Percentiles rank a stretch among this genome's conserved stretches.
Evolutionary conservation across 2,113 vertebrate species (phyloP).

Genomic region (Xiphias gladius): DNA sequence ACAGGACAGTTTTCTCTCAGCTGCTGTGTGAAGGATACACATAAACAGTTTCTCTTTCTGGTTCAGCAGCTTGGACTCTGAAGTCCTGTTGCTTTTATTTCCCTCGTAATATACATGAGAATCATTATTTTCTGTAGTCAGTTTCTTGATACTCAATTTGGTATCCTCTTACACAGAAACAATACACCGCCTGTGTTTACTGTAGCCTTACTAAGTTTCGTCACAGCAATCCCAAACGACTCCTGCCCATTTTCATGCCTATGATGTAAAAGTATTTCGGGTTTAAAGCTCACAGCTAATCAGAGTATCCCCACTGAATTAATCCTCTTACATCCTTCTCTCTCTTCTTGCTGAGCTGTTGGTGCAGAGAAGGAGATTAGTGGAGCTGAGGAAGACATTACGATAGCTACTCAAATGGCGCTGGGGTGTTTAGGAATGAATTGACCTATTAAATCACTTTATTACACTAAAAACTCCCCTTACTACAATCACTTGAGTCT

Average conservation of each 20-base stretch:
- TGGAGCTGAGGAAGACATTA: slow-evolving; percentile 39
- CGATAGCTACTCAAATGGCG: slow-evolving; percentile 13
- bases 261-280: slow-evolving; percentile 7
- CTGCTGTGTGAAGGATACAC: slow-evolving; percentile 69
- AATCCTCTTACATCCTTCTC: slow-evolving; percentile 51
- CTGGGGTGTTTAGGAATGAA: slow-evolving; percentile 10
- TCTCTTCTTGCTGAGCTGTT: slow-evolving; percentile 44
- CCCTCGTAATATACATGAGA: neutral
- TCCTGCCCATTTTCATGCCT: neutral
- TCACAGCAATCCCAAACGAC: neutral
- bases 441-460: slow-evolving; percentile 27
- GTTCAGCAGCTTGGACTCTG: neutral
- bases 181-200: neutral
- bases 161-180: neutral
- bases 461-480: neutral
- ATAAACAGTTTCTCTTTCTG: slow-evolving; percentile 14
- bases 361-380: slow-evolving; percentile 58
- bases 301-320: slow-evolving; percentile 37
- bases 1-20: slow-evolving; percentile 45
- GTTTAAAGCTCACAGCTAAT: slow-evolving; percentile 51
- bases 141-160: neutral
- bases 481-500: neutral
- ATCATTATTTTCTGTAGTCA: neutral
- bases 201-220: neutral
- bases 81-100: neutral